Percentiles rank a stretch among this genome's conserved stretches.
Conservation (phyloP, 2,113 vertebrate genomes). For the Neotoma lepida region DNA sequence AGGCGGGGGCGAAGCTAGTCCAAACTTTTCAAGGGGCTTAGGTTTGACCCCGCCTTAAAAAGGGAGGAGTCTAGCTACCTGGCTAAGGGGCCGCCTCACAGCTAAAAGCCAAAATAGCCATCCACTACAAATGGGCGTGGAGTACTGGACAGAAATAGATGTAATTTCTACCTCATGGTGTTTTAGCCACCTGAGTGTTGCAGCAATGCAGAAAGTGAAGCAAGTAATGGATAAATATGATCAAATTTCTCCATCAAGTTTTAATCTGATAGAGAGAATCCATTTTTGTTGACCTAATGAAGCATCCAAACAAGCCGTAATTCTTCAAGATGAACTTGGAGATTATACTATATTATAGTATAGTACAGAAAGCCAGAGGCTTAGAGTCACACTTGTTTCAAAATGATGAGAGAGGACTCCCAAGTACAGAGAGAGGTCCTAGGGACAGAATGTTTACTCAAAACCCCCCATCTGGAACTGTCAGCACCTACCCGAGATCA, state of each 20-base stretch:
- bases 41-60: no score
- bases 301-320: slow-evolving; percentile 86
- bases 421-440: slow-evolving; percentile 63
- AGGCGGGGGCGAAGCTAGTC: no score
- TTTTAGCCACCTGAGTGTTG: slow-evolving; percentile 85
- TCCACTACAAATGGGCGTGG: no score
- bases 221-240: slow-evolving; percentile 68
- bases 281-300: slow-evolving; percentile 79
- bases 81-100: no score
- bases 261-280: slow-evolving; percentile 81
- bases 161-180: slow-evolving; percentile 86
- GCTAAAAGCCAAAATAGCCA: no score
- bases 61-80: no score
- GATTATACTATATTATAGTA: background rate
- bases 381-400: slow-evolving; percentile 82
- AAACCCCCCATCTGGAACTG: slow-evolving; percentile 39
- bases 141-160: slow-evolving; percentile 83
- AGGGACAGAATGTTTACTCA: slow-evolving; percentile 48
- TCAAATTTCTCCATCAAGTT: slow-evolving; percentile 51
- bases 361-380: slow-evolving; percentile 84
- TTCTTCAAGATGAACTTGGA: slow-evolving; percentile 78
- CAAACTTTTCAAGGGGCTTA: no score
- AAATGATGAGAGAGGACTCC: slow-evolving; percentile 69
- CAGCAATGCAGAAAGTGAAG: slow-evolving; percentile 85
- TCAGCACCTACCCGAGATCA: slow-evolving; percentile 53